A percentile compares a stretch with the other conserved stretches of the same genome.
Conservation (phyloP, 2,888 invertebrate genomes). For the Pristionchus fissidentatus region DNA sequence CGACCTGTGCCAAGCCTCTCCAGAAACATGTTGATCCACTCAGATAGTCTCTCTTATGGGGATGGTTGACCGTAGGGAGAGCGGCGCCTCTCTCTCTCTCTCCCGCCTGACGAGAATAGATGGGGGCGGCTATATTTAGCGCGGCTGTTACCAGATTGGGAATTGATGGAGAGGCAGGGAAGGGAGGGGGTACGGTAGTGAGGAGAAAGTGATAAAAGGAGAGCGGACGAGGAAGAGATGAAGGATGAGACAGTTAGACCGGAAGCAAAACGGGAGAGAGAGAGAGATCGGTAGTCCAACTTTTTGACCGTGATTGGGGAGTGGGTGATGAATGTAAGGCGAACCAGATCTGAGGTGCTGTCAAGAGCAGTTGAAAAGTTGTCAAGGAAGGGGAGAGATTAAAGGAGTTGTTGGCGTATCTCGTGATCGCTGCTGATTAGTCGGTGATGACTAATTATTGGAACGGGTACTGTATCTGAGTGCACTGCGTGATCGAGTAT, state of each 20-base stretch:
- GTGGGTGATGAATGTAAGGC: too few species aligned
- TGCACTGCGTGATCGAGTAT: too few species aligned
- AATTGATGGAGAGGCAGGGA: background rate
- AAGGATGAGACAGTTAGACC: background rate
- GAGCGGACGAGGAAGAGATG: conserved; percentile 21
- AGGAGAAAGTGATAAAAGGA: conserved; percentile 11
- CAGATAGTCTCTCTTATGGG: too few species aligned
- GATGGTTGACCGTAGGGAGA: conserved; percentile 8
- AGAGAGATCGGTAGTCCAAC: conserved; percentile 15
- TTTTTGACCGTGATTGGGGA: too few species aligned
- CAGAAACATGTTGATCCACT: too few species aligned
- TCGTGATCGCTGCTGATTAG: background rate
- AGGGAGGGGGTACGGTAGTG: conserved; percentile 8
- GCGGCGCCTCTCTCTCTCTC: background rate
- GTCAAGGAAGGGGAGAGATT: background rate
- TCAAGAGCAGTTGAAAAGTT: too few species aligned
- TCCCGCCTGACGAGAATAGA: background rate
- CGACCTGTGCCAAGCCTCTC: too few species aligned
- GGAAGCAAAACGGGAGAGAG: background rate
- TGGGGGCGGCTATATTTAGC: conserved; percentile 12
- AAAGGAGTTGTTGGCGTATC: background rate
- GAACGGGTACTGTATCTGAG: background rate
- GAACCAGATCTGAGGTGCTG: too few species aligned
- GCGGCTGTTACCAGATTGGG: background rate
- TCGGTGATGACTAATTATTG: background rate